phyloP scores from a whole-genome alignment of 2,113 vertebrate genomes.

The Clarias macrocephalus region DNA sequence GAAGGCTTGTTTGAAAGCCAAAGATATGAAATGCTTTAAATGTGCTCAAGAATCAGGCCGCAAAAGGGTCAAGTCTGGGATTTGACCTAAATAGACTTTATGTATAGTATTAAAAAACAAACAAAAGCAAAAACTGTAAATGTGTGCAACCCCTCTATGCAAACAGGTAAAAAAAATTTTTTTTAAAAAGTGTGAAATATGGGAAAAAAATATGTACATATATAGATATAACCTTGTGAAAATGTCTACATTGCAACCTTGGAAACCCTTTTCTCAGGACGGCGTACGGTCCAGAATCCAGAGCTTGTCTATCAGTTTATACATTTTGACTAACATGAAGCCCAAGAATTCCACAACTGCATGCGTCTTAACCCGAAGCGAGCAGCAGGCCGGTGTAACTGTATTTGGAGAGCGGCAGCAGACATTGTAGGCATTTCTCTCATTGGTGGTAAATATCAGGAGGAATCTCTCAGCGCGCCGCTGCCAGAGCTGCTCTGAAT shows the following conservation, averaged over 20 bases:
- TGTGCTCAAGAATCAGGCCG: not conserved
- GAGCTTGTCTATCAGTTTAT: conserved; percentile 57
- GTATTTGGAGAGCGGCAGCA: conserved; percentile 61
- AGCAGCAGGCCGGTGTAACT: conserved; percentile 55
- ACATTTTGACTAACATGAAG: conserved; percentile 55
- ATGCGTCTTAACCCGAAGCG: conserved; percentile 57
- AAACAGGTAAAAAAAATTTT: not conserved
- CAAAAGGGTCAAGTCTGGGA: not conserved
- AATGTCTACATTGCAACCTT: not conserved
- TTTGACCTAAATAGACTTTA: not conserved
- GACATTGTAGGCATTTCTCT: conserved; percentile 73
- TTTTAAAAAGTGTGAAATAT: not conserved
- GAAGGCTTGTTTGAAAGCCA: not conserved
- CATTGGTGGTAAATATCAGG: conserved; percentile 74
- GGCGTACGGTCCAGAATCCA: not conserved
- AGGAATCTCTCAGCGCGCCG: conserved; percentile 68
- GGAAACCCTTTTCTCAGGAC: not conserved
- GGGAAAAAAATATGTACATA: not conserved
- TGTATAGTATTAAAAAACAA: not conserved
- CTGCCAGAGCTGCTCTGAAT: conserved; percentile 60
- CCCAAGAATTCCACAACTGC: conserved; percentile 67
- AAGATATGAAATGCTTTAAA: not conserved
- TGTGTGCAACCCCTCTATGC: not conserved
- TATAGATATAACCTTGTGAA: not conserved
- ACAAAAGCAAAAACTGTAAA: not conserved